Conservation (phyloP, 2,888 invertebrate genomes). For the Dioctria linearis region DNA sequence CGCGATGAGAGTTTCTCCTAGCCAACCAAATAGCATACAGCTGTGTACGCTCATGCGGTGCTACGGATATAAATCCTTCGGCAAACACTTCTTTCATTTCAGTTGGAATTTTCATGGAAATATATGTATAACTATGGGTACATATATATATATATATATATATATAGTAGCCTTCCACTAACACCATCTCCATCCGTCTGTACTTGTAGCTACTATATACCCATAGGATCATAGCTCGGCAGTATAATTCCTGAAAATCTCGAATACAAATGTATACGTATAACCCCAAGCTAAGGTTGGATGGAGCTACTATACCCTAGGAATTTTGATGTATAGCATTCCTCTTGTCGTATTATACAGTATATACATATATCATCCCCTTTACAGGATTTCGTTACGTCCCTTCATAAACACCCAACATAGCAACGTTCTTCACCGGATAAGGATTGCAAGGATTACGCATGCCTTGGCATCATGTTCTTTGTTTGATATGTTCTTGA, state of each 20-base stretch:
- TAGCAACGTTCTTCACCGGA: constrained; percentile 24
- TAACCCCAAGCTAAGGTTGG: constrained; percentile 29
- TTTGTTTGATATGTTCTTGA: constrained; percentile 53
- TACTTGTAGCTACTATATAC: neutral
- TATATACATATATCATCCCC: constrained; percentile 43
- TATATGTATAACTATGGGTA: neutral
- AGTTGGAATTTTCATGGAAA: constrained; percentile 43
- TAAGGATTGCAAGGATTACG: constrained; percentile 60
- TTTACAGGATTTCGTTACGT: constrained; percentile 38
- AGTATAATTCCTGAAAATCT: constrained; percentile 47
- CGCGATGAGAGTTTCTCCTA: constrained; percentile 32
- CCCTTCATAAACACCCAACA: constrained; percentile 2
- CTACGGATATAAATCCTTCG: constrained; percentile 55
- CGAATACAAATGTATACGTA: constrained; percentile 36
- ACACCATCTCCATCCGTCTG: neutral
- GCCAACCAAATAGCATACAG: constrained; percentile 54
- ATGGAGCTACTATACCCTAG: constrained; percentile 28
- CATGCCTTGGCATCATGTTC: constrained; percentile 61
- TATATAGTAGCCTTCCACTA: neutral
- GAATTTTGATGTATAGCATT: constrained; percentile 53
- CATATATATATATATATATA: too few species aligned
- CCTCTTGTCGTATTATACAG: constrained; percentile 45
- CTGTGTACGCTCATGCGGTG: constrained; percentile 51
- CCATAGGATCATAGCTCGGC: neutral
- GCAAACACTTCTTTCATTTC: constrained; percentile 54